Base-by-base conservation (phyloP, 2,888 invertebrate species). In the Ennomos erosarius region DNA sequence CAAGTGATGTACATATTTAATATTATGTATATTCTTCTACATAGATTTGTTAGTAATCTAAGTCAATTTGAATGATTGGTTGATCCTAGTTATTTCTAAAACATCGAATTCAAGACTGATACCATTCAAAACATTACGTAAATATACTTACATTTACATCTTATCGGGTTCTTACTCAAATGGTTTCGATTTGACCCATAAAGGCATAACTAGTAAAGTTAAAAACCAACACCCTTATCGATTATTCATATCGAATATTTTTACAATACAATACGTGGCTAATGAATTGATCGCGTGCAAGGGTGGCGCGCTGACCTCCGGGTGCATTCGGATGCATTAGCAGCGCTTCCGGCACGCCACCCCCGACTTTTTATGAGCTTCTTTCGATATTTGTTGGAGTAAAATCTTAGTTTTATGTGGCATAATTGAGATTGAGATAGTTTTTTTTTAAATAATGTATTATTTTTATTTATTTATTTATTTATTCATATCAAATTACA, bases 311-410 rank as follows among this genome's bases (percentile, higher is more conserved):
- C 39, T 58, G 44, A 59, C 64, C 79, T 75, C 73, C 79, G 84
- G 84, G 81, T 87, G 90, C 87, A 89, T 87, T 89, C 88, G 91
- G 88, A 87, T 92, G 92, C 93, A 93, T 93, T 93, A 92, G 90
- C 78, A 68, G 68, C 74, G 84, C 85, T 92, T 92, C 93, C 92
- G 91, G 88, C 76, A 62, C 68, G 83, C 82, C 74, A 74, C 71
- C 73, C 72, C 74, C 76, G 78, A 71, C 65, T 68, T 67, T 62
- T 69, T 65, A 54, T 10, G 44, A 64, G 56, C 38, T 60, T 59
- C 64, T 60, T 63, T 56, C 58, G 12, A 60, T 55, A 55, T 59
- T 50, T 59, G 46, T 43, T 50, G 42, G 33, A 53, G 35, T 16
- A 38, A 45, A 48, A 61, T 56, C 55, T 33, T 12, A 16, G 39